A percentile compares a stretch with the other conserved stretches of the same genome.
Conservation (phyloP, 37 sponge, comb jelly and placozoan species). For the Ephydatia muelleri region DNA sequence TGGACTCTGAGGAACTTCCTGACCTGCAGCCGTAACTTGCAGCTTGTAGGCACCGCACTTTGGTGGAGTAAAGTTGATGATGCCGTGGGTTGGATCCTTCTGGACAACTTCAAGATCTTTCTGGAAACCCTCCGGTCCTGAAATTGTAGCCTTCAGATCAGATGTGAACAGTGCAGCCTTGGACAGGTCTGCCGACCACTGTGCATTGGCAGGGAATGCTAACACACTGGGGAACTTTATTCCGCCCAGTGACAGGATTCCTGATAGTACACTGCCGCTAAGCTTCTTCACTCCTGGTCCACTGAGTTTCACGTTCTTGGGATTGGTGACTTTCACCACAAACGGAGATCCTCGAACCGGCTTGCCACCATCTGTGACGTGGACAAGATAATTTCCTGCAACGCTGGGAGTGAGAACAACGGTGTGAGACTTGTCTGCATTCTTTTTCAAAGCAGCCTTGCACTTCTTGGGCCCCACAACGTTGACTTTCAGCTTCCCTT, state of each 20-base stretch:
- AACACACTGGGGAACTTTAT: background rate
- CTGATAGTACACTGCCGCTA: background rate
- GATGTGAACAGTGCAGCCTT: background rate
- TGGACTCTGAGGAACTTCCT: background rate
- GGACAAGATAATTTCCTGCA: constrained; percentile 9
- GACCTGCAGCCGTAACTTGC: background rate
- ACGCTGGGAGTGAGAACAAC: background rate
- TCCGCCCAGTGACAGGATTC: background rate
- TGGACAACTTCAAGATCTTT: background rate
- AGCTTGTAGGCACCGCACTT: background rate
- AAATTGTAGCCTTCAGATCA: background rate
- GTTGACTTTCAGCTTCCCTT: background rate
- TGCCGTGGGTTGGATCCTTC: background rate
- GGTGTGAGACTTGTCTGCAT: background rate
- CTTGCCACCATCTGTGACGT: constrained; percentile 9
- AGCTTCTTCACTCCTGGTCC: background rate
- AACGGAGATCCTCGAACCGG: constrained; percentile 32
- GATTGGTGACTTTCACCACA: constrained; percentile 13
- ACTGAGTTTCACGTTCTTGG: background rate
- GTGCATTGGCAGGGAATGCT: background rate
- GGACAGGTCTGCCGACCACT: background rate
- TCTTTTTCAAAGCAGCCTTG: background rate
- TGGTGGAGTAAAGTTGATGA: background rate
- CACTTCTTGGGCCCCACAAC: background rate
- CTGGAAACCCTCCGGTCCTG: background rate